Percentiles rank a stretch among this genome's conserved stretches.
Evolutionary conservation across 2,888 invertebrate genomes (phyloP).

Genomic region (Xestia ashworthii): DNA sequence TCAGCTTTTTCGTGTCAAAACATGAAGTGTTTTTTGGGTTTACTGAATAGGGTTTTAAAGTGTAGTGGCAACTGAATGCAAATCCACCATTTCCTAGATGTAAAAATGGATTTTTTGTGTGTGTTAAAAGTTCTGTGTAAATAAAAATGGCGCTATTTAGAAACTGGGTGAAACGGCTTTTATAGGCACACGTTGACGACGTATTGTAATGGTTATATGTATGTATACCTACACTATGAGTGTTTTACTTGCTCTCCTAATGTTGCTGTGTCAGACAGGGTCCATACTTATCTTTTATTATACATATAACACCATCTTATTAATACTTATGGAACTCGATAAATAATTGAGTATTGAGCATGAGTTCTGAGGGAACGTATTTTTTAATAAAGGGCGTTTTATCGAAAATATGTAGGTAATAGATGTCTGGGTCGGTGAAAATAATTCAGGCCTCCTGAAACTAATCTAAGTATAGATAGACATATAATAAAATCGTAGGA

Average conservation of each 20-base stretch:
- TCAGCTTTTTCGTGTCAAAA: conserved; percentile 59
- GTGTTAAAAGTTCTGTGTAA: background rate
- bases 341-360: too few species aligned
- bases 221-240: background rate
- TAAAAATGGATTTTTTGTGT: conserved; percentile 28
- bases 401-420: background rate
- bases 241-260: background rate
- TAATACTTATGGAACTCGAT: too few species aligned
- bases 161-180: conserved; percentile 19
- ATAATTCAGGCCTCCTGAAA: background rate
- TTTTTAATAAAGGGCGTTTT: background rate
- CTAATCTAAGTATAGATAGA: too few species aligned
- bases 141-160: conserved; percentile 14
- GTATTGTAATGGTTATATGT: background rate
- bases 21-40: conserved; percentile 41
- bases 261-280: too few species aligned
- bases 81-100: conserved; percentile 22
- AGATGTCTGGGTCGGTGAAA: background rate
- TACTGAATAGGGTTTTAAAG: conserved; percentile 34
- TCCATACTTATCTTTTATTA: too few species aligned
- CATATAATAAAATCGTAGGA: too few species aligned
- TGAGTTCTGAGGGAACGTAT: background rate
- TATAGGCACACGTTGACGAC: background rate
- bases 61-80: conserved; percentile 37
- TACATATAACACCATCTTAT: too few species aligned